Evolutionary conservation across 2,888 invertebrate species (phyloP).

Genomic region (Erebia epiphron): DNA sequence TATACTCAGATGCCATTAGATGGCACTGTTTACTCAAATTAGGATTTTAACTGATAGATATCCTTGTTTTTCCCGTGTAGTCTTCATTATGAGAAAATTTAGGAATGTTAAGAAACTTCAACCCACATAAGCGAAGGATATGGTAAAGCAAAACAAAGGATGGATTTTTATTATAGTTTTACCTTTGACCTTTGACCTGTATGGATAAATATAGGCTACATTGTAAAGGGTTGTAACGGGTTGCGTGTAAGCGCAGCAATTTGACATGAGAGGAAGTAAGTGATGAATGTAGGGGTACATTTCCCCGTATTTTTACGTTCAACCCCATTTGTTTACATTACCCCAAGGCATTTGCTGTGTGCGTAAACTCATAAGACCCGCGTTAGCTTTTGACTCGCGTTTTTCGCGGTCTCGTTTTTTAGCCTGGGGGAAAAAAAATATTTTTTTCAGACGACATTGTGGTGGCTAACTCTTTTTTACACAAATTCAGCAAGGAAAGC

Average conservation of each 20-base stretch:
- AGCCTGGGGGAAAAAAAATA: not conserved
- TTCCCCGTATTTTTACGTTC: conserved; percentile 16
- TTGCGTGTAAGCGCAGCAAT: conserved; percentile 14
- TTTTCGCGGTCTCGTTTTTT: not conserved
- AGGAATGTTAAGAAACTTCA: too few species aligned
- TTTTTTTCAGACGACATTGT: not conserved
- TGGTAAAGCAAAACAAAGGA: too few species aligned
- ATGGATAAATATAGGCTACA: not conserved
- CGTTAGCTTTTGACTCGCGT: not conserved
- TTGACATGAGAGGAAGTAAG: conserved; percentile 17
- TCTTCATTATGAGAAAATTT: too few species aligned
- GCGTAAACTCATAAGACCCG: conserved; percentile 17
- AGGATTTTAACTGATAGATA: too few species aligned
- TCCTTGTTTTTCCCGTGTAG: too few species aligned
- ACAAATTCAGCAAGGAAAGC: too few species aligned
- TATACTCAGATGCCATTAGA: too few species aligned
- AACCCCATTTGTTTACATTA: conserved; percentile 26
- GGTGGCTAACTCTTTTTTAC: too few species aligned
- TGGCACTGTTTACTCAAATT: too few species aligned
- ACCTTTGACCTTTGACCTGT: too few species aligned
- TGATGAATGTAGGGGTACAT: conserved; percentile 12
- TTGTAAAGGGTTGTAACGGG: conserved; percentile 6
- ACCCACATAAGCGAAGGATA: too few species aligned
- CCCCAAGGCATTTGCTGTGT: conserved; percentile 16
- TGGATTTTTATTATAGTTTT: too few species aligned